Evolutionary conservation across 2,113 vertebrate species (phyloP).

Genomic region (Rutilus rutilus): DNA sequence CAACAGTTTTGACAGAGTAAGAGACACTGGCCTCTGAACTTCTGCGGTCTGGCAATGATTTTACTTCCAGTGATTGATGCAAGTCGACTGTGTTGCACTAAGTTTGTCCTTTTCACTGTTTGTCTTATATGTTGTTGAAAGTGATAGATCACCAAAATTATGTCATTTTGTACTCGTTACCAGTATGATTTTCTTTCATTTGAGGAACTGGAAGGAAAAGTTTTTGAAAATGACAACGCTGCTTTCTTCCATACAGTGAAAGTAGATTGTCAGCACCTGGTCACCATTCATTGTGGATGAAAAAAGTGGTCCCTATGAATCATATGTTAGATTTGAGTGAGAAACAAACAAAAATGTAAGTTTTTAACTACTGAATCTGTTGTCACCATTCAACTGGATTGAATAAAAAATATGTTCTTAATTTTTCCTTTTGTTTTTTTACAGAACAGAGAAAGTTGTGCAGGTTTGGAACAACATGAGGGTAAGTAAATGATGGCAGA

Average conservation of each 20-base stretch:
- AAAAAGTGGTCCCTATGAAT: neutral
- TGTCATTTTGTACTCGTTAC: neutral
- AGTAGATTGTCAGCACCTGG: neutral
- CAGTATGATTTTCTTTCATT: neutral
- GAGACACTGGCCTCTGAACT: conserved; percentile 28
- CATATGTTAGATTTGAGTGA: neutral
- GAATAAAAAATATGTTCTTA: too few species aligned
- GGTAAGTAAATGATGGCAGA: too few species aligned
- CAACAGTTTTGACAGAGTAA: conserved; percentile 8
- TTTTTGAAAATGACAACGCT: neutral
- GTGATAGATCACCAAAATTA: neutral
- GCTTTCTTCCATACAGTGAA: neutral
- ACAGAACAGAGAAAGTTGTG: too few species aligned
- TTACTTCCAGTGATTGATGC: conserved; percentile 26
- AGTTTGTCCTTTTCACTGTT: neutral
- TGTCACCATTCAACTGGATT: neutral
- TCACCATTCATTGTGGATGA: neutral
- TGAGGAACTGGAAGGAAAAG: neutral
- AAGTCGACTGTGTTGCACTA: neutral
- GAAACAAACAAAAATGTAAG: neutral
- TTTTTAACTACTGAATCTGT: neutral
- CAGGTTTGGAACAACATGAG: too few species aligned
- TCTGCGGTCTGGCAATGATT: conserved; percentile 29
- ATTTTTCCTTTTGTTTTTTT: too few species aligned
- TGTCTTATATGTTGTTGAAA: neutral